Evolutionary conservation across 2,113 vertebrate genomes (phyloP), one percentile per base, ranked within the genome.

Genomic region (Ascaphus truei): DNA sequence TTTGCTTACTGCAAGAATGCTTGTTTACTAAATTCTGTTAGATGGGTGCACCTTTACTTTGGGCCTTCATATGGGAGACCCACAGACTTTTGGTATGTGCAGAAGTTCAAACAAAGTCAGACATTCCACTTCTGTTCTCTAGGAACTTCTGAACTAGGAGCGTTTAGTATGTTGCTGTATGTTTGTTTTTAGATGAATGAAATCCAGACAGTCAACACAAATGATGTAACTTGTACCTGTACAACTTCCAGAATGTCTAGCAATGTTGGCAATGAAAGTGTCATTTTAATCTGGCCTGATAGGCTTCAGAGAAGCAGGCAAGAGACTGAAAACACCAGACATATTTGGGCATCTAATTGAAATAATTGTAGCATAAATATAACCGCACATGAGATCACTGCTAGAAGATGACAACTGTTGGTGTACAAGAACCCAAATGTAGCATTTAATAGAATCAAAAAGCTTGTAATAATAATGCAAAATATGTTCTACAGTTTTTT

Each of bases 181-280:
- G n/a, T n/a, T n/a, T n/a, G 3, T 55, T 3, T 45, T 5, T 45
- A 5, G 41, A 62, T 73, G 20, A 56, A 45, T 77, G 68, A 75
- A 76, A 72, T 31, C 71, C 79, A 80, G 77, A 81, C 72, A 74
- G 39, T 76, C 73, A 76, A 78, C 74, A 79, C 73, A 75, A 55
- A 73, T 74, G 45, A 51, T 73, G 36, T 23, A 18, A 7, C 50
- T 76, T 60, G 58, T 75, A 75, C 51, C 74, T 33, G 12, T 72
- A 66, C 59, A 68, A 68, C 59, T 76, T 75, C 34, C 45, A 77
- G 48, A 57, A 59, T 51, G 79, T 83, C 81, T 83, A 72, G 76
- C 31, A 72, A 43, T 69, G 75, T 74, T 79, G 79, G 77, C 79
- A 75, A 73, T 53, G n/a, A 80, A 76, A 68, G 22, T 30, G 9